These are phyloP conservation scores for Drosophila infuscata DNA, from an alignment of 2,888 invertebrate species.

Conservation along the genomic window DNA sequence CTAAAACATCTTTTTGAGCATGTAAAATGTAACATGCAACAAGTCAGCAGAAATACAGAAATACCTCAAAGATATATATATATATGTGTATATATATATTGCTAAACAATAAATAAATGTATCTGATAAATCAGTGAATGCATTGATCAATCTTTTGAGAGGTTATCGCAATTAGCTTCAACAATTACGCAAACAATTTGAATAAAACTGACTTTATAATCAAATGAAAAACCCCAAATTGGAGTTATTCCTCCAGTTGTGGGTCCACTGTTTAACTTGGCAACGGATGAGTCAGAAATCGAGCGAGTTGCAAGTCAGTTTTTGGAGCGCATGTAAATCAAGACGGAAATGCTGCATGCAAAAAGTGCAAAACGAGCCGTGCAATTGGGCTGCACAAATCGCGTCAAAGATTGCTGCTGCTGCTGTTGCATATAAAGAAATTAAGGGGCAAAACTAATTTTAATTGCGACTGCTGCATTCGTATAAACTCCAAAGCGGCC, in stretches of 20 bases:
- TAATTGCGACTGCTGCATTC: slow-evolving; percentile 65
- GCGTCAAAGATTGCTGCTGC: slow-evolving; percentile 55
- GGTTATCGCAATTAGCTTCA: too few species aligned
- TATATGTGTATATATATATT: not conserved
- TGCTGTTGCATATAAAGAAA: slow-evolving; percentile 68
- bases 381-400: slow-evolving; percentile 75
- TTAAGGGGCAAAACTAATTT: slow-evolving; percentile 79
- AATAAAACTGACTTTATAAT: not conserved
- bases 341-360: slow-evolving; percentile 79
- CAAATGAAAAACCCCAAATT: not conserved
- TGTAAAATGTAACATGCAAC: not conserved
- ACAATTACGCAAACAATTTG: not conserved
- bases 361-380: slow-evolving; percentile 77
- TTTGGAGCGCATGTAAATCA: slow-evolving; percentile 62
- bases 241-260: not conserved
- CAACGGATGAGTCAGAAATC: slow-evolving; percentile 26
- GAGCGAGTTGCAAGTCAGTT: slow-evolving; percentile 22
- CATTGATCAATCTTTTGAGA: not conserved
- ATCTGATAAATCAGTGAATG: not conserved
- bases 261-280: not conserved
- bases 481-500: slow-evolving; percentile 29
- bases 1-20: slow-evolving; percentile 1
- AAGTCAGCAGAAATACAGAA: not conserved
- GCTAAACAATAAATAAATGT: not conserved
- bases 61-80: not conserved